Percentiles rank a stretch among this genome's conserved stretches.
phyloP scores from a whole-genome alignment of 2,113 vertebrate genomes.

The Ciconia boyciana region DNA sequence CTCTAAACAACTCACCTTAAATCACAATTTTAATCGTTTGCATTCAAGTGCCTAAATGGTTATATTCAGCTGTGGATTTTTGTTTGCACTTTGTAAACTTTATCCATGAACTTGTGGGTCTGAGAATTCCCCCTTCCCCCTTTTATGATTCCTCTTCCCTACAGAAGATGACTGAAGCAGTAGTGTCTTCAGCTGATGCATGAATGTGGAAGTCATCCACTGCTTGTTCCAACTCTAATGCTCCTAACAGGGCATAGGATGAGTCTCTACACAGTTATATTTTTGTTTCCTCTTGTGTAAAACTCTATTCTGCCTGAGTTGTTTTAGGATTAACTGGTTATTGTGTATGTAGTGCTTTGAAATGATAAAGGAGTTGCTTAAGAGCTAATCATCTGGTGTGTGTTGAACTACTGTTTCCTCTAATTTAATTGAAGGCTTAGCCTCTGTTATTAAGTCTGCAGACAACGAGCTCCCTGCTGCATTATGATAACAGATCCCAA shows the following conservation, averaged over 20 bases:
- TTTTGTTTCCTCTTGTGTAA: neutral
- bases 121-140: neutral
- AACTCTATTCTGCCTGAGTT: neutral
- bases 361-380: neutral
- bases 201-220: neutral
- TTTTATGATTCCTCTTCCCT: neutral
- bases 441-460: neutral
- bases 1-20: neutral
- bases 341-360: neutral
- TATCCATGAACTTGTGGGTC: neutral
- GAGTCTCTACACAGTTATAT: neutral
- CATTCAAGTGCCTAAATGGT: neutral
- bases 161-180: neutral
- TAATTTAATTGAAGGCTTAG: neutral
- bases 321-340: neutral
- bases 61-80: neutral
- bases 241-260: neutral
- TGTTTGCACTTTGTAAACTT: neutral
- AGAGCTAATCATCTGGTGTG: neutral
- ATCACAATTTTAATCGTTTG: neutral
- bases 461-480: neutral
- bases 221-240: neutral
- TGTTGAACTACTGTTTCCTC: neutral
- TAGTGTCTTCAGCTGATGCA: neutral
- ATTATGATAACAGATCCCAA: rapidly evolving